These are phyloP conservation scores for Discoglossus pictus DNA, from an alignment of 2,797 vertebrate genomes.

Conservation along the genomic window DNA sequence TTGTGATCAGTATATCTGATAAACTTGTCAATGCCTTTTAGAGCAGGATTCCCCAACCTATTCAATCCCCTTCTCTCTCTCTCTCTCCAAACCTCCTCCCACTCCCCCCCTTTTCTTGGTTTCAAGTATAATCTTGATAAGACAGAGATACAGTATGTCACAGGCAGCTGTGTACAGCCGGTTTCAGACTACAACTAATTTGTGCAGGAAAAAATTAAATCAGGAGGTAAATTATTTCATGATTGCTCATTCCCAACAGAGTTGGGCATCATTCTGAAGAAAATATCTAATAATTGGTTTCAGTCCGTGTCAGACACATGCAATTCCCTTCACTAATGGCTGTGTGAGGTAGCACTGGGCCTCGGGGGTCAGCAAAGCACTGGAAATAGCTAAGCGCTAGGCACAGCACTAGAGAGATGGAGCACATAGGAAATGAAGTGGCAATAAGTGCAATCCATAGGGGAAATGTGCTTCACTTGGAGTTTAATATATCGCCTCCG, in stretches of 20 bases:
- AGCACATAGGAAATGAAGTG: conserved; percentile 94
- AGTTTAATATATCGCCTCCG: conserved; percentile 95
- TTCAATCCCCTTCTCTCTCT: conserved; percentile 51
- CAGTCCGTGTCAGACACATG: conserved; percentile 96
- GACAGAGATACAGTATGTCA: conserved; percentile 62
- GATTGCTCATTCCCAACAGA: conserved; percentile 98
- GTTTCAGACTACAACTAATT: conserved; percentile 75
- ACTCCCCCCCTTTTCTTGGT: conserved; percentile 56
- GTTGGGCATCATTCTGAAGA: conserved; percentile 95
- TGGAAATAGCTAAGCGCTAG: conserved; percentile 79
- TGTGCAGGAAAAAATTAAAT: conserved; percentile 96
- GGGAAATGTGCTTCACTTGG: conserved; percentile 95
- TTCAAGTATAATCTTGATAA: conserved; percentile 75
- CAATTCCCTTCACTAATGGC: conserved; percentile 96
- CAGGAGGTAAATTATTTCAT: conserved; percentile 98
- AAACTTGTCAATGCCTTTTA: conserved; percentile 76
- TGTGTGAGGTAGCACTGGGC: conserved; percentile 85
- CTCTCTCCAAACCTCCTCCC: conserved; percentile 11
- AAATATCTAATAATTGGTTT: conserved; percentile 99
- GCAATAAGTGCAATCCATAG: conserved; percentile 96
- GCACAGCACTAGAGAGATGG: conserved; percentile 68
- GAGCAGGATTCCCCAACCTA: conserved; percentile 66
- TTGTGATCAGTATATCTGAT: conserved; percentile 74
- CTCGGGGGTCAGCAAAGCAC: conserved; percentile 90
- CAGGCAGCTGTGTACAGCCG: conserved; percentile 67